Conservation (phyloP, 2,113 vertebrate genomes). For the Uria lomvia region DNA sequence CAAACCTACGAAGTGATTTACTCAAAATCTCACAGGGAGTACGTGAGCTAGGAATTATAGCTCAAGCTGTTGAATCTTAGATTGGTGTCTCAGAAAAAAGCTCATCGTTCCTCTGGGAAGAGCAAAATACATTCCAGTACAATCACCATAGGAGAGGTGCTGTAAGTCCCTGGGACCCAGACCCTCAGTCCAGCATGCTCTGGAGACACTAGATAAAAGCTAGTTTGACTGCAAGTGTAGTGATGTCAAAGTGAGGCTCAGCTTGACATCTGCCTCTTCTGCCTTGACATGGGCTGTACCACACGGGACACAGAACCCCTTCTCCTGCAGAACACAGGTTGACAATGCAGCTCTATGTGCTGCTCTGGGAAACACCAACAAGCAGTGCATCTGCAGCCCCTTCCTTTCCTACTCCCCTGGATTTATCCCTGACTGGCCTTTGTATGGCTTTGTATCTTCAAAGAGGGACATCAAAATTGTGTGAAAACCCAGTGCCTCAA, state of each 20-base stretch:
- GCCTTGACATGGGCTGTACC: not conserved
- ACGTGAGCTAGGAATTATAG: not conserved
- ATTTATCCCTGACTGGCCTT: not conserved
- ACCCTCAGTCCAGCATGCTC: fast-evolving
- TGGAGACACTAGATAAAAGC: not conserved
- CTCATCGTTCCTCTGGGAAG: not conserved
- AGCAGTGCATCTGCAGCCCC: not conserved
- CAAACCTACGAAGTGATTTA: not conserved
- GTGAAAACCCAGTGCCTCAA: not conserved
- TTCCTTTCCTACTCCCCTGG: not conserved
- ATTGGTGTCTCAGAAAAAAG: not conserved
- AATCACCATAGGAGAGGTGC: not conserved
- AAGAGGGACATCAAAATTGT: not conserved
- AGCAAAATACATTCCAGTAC: not conserved
- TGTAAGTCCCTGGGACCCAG: not conserved
- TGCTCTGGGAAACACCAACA: not conserved
- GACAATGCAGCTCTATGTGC: not conserved
- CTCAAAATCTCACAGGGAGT: not conserved
- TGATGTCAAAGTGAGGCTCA: not conserved
- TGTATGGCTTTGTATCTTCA: fast-evolving
- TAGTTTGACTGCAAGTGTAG: not conserved
- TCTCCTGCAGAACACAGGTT: not conserved
- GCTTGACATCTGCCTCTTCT: not conserved
- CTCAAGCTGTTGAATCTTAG: not conserved
- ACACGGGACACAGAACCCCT: not conserved